Percentiles rank a stretch among this genome's conserved stretches.
Conservation (phyloP, 64 coral and sea anemone genomes). For the Stichodactyla mertensii region DNA sequence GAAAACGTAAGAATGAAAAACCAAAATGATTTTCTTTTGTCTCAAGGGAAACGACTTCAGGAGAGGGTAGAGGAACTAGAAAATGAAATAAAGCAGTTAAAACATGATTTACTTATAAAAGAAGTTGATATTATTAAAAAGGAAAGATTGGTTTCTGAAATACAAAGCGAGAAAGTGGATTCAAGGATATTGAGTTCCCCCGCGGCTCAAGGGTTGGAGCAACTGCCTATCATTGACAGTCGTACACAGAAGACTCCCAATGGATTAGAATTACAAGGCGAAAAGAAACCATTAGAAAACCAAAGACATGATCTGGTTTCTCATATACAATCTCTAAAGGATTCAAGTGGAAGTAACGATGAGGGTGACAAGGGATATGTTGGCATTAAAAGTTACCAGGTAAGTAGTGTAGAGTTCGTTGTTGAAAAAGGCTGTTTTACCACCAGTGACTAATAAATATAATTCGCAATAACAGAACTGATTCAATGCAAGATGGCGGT, state of each 20-base stretch:
- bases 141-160: conserved; percentile 5
- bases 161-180: not conserved
- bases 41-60: conserved; percentile 61
- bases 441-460: no score
- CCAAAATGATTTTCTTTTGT: conserved; percentile 53
- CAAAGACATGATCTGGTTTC: conserved; percentile 26
- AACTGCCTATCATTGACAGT: not conserved
- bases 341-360: not conserved
- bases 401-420: not conserved
- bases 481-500: no score
- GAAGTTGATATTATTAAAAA: not conserved
- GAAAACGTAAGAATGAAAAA: conserved; percentile 37
- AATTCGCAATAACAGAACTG: no score
- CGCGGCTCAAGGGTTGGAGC: not conserved
- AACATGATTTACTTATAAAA: not conserved
- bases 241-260: not conserved
- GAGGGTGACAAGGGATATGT: conserved; percentile 21
- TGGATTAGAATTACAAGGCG: conserved; percentile 10
- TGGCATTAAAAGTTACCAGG: conserved; percentile 53
- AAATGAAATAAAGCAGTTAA: conserved; percentile 34
- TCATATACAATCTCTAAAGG: conserved; percentile 30
- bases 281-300: conserved; percentile 19
- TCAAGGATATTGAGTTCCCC: not conserved
- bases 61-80: conserved; percentile 66
- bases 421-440: no score